Conservation (phyloP, 1,140 invertebrate genomes). For the Lordiphosa clarofinis region DNA sequence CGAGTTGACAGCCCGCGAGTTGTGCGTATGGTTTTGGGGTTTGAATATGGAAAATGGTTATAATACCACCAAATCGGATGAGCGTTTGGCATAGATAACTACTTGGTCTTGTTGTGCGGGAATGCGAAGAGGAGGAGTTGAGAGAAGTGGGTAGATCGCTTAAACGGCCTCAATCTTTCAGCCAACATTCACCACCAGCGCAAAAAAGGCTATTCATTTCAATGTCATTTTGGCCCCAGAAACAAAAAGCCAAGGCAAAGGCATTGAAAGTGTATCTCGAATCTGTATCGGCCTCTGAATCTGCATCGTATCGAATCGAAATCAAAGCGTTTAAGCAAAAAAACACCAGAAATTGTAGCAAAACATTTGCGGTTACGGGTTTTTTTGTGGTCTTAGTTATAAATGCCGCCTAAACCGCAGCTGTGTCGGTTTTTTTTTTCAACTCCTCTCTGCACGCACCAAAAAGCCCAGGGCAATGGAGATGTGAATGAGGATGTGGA, state of each 20-base stretch:
- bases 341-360: slow-evolving; percentile 43
- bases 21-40: slow-evolving; percentile 51
- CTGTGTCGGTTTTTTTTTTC: slow-evolving; percentile 39
- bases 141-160: not conserved
- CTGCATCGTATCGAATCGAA: slow-evolving; percentile 36
- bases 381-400: slow-evolving; percentile 37
- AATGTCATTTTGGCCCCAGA: slow-evolving; percentile 53
- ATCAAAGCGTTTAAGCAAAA: slow-evolving; percentile 36
- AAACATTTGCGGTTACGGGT: slow-evolving; percentile 57
- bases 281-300: slow-evolving; percentile 23
- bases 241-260: slow-evolving; percentile 37
- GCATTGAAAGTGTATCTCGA: slow-evolving; percentile 38
- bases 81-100: slow-evolving; percentile 59
- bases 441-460: slow-evolving; percentile 32
- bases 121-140: not conserved
- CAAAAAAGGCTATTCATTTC: slow-evolving; percentile 33
- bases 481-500: slow-evolving; percentile 35
- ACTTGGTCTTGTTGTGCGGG: slow-evolving; percentile 26
- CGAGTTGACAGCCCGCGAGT: slow-evolving; percentile 52
- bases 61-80: slow-evolving; percentile 54
- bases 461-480: slow-evolving; percentile 16
- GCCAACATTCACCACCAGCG: slow-evolving; percentile 3
- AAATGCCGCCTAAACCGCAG: slow-evolving; percentile 51
- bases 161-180: slow-evolving; percentile 19
- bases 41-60: slow-evolving; percentile 49